These are phyloP conservation scores for Mormyrus lacerda DNA, from an alignment of 2,113 vertebrate species.

Conservation along the genomic window DNA sequence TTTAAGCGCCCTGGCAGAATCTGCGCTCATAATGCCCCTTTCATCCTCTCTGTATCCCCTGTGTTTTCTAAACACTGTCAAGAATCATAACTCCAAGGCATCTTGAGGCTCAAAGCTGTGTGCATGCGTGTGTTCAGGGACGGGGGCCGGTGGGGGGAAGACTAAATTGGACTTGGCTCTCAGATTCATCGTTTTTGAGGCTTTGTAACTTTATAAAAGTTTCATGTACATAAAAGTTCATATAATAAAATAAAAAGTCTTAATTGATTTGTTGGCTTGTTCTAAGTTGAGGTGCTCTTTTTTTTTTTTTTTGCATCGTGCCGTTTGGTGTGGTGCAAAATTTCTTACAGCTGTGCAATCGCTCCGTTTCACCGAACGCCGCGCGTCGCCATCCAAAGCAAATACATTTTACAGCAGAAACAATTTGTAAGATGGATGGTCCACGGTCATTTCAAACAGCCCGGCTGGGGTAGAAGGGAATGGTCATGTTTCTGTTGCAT, in stretches of 20 bases:
- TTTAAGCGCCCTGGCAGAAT: slow-evolving; percentile 26
- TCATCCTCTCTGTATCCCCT: slow-evolving; percentile 35
- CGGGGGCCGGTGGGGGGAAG: neutral
- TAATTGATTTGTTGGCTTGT: slow-evolving; percentile 32
- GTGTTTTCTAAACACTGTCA: slow-evolving; percentile 50
- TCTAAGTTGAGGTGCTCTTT: neutral
- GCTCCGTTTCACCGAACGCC: neutral
- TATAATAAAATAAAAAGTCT: slow-evolving; percentile 18
- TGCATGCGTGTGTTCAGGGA: neutral
- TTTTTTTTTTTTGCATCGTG: neutral
- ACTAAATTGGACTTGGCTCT: neutral
- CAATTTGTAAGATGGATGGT: slow-evolving; percentile 28
- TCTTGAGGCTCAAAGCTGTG: neutral
- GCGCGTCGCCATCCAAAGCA: slow-evolving; percentile 24
- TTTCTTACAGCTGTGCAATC: slow-evolving; percentile 24
- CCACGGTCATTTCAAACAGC: slow-evolving; percentile 22
- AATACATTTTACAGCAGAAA: slow-evolving; percentile 27
- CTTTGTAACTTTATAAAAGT: neutral
- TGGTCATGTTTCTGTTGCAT: neutral
- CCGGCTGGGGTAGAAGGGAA: slow-evolving; percentile 10
- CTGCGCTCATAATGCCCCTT: slow-evolving; percentile 36
- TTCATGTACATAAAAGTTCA: slow-evolving; percentile 1
- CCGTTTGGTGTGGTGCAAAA: slow-evolving; percentile 6
- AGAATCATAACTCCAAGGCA: slow-evolving; percentile 26
- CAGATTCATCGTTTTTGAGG: neutral